Conservation (phyloP, 2,888 invertebrate species). For the Malacosoma neustria region DNA sequence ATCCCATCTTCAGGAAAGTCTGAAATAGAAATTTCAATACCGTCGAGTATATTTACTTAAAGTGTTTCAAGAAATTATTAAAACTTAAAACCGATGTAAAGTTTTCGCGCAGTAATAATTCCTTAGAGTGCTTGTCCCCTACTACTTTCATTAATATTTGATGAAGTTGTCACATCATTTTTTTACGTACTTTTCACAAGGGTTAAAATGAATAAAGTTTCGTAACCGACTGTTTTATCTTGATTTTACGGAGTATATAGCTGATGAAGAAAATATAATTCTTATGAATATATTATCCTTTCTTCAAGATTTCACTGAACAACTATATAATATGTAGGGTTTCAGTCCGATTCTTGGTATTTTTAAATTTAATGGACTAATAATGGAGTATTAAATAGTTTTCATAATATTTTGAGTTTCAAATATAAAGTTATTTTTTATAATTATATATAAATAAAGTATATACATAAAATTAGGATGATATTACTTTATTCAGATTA, state of each 20-base stretch:
- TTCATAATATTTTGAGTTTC: too few species aligned
- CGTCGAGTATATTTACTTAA: conserved; percentile 43
- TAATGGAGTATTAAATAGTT: too few species aligned
- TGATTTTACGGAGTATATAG: too few species aligned
- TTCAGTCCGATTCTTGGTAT: too few species aligned
- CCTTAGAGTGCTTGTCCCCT: conserved; percentile 19
- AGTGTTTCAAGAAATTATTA: conserved; percentile 49
- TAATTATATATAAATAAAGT: background rate
- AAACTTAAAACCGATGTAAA: conserved; percentile 43
- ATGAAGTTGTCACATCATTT: conserved; percentile 6
- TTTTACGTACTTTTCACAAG: background rate
- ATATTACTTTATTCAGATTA: background rate
- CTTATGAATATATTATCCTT: too few species aligned
- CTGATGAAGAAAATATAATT: too few species aligned
- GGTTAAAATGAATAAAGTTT: background rate
- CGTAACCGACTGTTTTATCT: too few species aligned
- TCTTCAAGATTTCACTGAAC: too few species aligned
- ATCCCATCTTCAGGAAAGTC: too few species aligned
- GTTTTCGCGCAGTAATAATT: conserved; percentile 43
- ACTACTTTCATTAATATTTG: conserved; percentile 8
- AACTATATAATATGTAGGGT: too few species aligned
- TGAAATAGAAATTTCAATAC: conserved; percentile 6
- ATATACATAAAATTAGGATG: background rate
- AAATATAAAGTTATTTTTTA: too few species aligned
- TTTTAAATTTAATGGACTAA: too few species aligned